These are phyloP conservation scores for Sphecodes monilicornis DNA, from an alignment of 2,888 invertebrate genomes.

Conservation along the genomic window DNA sequence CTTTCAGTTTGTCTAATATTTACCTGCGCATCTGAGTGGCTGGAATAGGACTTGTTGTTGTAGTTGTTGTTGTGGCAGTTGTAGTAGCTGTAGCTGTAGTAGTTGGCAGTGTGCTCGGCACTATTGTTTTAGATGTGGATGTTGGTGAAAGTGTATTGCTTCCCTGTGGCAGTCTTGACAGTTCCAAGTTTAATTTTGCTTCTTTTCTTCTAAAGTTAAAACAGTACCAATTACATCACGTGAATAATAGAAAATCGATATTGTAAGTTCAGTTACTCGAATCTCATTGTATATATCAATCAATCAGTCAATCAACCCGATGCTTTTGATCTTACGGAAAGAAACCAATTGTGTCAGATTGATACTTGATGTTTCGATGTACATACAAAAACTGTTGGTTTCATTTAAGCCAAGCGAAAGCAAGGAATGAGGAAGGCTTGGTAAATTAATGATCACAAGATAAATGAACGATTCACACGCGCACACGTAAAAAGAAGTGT, in stretches of 20 bases:
- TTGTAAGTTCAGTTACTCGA: slow-evolving; percentile 17
- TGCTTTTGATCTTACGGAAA: background rate
- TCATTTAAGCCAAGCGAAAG: slow-evolving; percentile 56
- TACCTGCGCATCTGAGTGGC: slow-evolving; percentile 83
- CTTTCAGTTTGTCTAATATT: slow-evolving; percentile 40
- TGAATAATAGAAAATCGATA: slow-evolving; percentile 17
- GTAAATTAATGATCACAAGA: slow-evolving; percentile 36
- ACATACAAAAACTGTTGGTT: slow-evolving; percentile 25
- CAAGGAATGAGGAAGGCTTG: slow-evolving; percentile 42
- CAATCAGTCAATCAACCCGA: slow-evolving; percentile 9
- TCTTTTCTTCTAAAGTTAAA: slow-evolving; percentile 81
- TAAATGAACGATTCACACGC: slow-evolving; percentile 18
- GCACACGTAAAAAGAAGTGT: background rate
- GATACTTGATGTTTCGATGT: slow-evolving; percentile 25
- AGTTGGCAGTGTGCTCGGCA: slow-evolving; percentile 78
- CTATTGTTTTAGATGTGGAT: slow-evolving; percentile 77
- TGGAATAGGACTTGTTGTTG: slow-evolving; percentile 85
- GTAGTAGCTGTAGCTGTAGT: slow-evolving; percentile 84
- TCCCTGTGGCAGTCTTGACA: slow-evolving; percentile 81
- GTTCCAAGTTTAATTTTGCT: slow-evolving; percentile 82
- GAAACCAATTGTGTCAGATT: slow-evolving; percentile 10
- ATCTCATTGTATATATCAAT: slow-evolving; percentile 8
- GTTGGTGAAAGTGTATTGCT: slow-evolving; percentile 80
- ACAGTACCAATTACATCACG: slow-evolving; percentile 59
- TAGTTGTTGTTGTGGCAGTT: slow-evolving; percentile 84